These are phyloP conservation scores for Albula glossodonta DNA, from an alignment of 2,113 vertebrate genomes.

Conservation along the genomic window DNA sequence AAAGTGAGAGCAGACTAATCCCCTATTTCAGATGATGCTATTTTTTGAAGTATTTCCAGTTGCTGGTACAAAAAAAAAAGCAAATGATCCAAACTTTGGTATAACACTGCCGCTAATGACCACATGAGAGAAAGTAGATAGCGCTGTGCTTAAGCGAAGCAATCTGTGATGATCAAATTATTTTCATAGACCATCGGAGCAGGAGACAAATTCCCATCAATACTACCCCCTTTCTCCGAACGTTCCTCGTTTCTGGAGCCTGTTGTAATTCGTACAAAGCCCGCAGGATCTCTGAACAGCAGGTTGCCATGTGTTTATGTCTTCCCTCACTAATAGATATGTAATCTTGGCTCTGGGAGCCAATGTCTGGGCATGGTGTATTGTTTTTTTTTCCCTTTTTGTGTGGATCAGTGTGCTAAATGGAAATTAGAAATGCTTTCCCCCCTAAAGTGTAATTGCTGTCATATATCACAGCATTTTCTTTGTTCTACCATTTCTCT, in stretches of 20 bases:
- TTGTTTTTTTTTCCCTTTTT: not conserved
- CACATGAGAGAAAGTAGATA: not conserved
- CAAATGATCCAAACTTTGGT: not conserved
- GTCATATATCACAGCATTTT: not conserved
- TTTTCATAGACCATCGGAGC: constrained; percentile 22
- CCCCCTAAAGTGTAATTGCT: not conserved
- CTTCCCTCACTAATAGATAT: constrained; percentile 6
- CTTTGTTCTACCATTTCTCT: not conserved
- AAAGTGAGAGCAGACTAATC: not conserved
- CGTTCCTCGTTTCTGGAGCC: not conserved
- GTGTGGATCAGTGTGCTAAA: constrained; percentile 7
- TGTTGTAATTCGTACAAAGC: not conserved
- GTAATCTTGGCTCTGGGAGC: constrained; percentile 1
- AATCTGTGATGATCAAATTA: constrained; percentile 26
- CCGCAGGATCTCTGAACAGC: not conserved
- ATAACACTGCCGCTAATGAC: not conserved
- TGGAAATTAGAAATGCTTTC: not conserved
- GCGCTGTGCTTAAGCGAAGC: constrained; percentile 13
- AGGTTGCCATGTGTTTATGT: not conserved
- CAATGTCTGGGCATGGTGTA: not conserved
- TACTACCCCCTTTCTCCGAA: not conserved
- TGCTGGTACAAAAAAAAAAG: not conserved
- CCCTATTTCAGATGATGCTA: not conserved
- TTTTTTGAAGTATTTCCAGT: not conserved
- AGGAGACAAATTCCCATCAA: constrained; percentile 9